Base-by-base conservation (phyloP, 2,113 vertebrate genomes). In the Myrmecophaga tridactyla region DNA sequence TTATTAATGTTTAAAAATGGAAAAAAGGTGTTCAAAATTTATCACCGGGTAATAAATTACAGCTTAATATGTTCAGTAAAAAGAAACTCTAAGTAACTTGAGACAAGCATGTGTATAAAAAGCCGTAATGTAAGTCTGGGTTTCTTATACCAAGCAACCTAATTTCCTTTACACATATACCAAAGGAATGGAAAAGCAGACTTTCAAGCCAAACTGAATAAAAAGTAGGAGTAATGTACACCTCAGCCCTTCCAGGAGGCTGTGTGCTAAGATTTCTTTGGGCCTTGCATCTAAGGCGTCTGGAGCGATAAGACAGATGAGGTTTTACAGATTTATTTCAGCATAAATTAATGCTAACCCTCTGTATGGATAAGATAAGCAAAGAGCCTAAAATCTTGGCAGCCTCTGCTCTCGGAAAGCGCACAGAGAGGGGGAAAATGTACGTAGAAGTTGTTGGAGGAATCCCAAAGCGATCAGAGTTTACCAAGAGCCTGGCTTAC, bases 361-460 rank as follows among this genome's bases (percentile, higher is more conserved):
- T 94, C 94, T 97, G 97, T 96, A 93, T 95, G 96, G 83, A 88
- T 85, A 97, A 96, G 97, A 98, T 96, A 97, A 97, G 89, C 96
- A 93, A 96, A 93, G 84, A 97, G 95, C 89, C 96, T 97, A 97
- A 96, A 97, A 95, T 92, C 94, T 96, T 96, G 96, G 96, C 96
- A 95, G 63, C 80, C 85, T 90, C 86, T 60, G 77, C 39, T 2
- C 0, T 51, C 94, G 96, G 96, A 93, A 97, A 89, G 65, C 86
- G 91, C 95, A 81, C 29, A 1, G 23, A 89, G 77, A 84, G 63
- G 48, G 67, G 62, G 6, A 10, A 63, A 48, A 67, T 85, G 65
- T 29, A 27, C 1, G 31, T 39, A 60, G 83, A 85, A 65, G 51
- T 56, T 46, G 23, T 14, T 97, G 95, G 97, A 97, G 65, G 70